A percentile compares a stretch with the other conserved stretches of the same genome.
phyloP scores from a whole-genome alignment of 1,140 invertebrate genomes.

The Mylabris phalerata region DNA sequence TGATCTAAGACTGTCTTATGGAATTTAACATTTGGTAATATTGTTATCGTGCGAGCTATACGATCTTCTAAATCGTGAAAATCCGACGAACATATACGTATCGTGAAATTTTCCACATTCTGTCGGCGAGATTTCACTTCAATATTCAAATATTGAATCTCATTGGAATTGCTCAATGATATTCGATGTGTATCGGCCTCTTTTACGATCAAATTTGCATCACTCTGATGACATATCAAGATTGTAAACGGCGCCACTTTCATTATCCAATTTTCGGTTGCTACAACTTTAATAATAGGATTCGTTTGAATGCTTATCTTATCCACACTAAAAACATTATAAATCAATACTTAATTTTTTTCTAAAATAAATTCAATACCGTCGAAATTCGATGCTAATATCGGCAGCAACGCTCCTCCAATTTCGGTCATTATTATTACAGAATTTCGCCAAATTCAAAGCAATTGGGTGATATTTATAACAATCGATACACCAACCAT shows the following conservation, averaged over 20 bases:
- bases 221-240: slow-evolving; percentile 67
- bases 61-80: slow-evolving; percentile 75
- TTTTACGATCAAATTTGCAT: slow-evolving; percentile 66
- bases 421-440: slow-evolving; percentile 49
- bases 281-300: slow-evolving; percentile 62
- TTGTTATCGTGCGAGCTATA: slow-evolving; percentile 62
- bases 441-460: slow-evolving; percentile 56
- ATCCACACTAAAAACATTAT: slow-evolving; percentile 44
- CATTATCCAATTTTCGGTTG: slow-evolving; percentile 84
- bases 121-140: slow-evolving; percentile 59
- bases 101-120: slow-evolving; percentile 52
- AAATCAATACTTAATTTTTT: too few relatives aligned
- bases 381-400: slow-evolving; percentile 70
- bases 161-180: slow-evolving; percentile 54
- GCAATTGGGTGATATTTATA: slow-evolving; percentile 72
- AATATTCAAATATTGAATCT: slow-evolving; percentile 76
- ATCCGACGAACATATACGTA: slow-evolving; percentile 69
- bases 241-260: slow-evolving; percentile 72
- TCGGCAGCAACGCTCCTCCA: slow-evolving; percentile 64
- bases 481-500: slow-evolving; percentile 60
- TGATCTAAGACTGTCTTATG: slow-evolving; percentile 73
- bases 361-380: slow-evolving; percentile 24
- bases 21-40: slow-evolving; percentile 71
- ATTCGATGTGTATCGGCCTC: slow-evolving; percentile 67
- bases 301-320: slow-evolving; percentile 67